A percentile compares a stretch with the other conserved stretches of the same genome.
Evolutionary conservation across 2,797 vertebrate genomes (phyloP).

Genomic region (Esox lucius): DNA sequence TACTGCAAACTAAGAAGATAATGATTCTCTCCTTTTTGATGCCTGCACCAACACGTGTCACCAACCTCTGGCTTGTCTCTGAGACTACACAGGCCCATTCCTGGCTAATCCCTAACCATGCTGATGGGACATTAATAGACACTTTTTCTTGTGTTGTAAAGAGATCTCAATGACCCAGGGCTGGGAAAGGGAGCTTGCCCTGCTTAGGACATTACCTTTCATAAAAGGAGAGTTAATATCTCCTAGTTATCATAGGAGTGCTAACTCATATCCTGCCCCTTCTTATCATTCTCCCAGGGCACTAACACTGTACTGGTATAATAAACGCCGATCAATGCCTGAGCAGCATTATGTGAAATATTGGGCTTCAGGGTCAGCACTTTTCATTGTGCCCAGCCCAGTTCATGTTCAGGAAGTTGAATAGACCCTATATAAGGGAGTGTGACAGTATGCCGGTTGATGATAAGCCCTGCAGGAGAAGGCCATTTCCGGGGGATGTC

Average conservation of each 20-base stretch:
- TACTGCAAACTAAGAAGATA: too few species aligned
- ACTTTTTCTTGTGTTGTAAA: too few species aligned
- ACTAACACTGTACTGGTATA: background rate
- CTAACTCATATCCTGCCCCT: too few species aligned
- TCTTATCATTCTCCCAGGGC: too few species aligned
- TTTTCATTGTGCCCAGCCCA: background rate
- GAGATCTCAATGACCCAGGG: too few species aligned
- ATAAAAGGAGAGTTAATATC: too few species aligned
- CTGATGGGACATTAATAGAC: background rate
- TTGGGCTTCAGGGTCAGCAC: background rate
- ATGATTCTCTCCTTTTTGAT: background rate
- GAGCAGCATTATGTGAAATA: background rate
- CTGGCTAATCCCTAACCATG: background rate
- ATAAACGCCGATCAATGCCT: background rate
- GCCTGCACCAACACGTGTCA: too few species aligned
- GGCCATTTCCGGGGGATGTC: constrained; percentile 41
- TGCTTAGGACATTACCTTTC: too few species aligned
- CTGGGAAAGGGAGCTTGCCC: too few species aligned
- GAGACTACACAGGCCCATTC: background rate
- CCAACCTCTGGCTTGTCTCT: background rate
- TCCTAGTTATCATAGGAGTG: too few species aligned
- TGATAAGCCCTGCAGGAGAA: constrained; percentile 43
- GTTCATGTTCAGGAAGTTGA: background rate
- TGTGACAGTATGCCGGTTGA: constrained; percentile 28
- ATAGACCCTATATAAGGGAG: background rate